A percentile compares a stretch with the other conserved stretches of the same genome.
phyloP scores from a whole-genome alignment of 2,113 vertebrate species.

The Oxyura jamaicensis region DNA sequence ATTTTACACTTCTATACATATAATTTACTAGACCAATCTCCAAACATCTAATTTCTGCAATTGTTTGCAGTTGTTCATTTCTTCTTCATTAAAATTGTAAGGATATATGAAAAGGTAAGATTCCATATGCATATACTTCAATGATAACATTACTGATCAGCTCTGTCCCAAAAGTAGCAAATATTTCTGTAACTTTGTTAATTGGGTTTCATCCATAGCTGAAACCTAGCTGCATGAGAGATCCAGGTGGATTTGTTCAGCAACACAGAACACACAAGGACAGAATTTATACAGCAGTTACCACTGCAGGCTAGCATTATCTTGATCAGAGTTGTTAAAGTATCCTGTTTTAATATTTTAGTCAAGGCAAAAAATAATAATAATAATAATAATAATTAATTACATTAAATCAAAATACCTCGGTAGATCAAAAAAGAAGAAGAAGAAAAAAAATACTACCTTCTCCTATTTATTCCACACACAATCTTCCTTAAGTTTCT shows the following conservation, averaged over 20 bases:
- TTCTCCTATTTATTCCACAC: not conserved
- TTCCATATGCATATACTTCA: not conserved
- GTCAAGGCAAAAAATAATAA: not conserved
- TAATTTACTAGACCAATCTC: not conserved
- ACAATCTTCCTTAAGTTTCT: not conserved
- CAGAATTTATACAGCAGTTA: not conserved
- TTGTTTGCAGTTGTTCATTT: not conserved
- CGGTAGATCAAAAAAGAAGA: not conserved
- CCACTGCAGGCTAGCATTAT: not conserved
- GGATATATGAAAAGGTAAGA: not conserved
- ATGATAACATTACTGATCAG: not conserved
- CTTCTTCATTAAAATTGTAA: not conserved
- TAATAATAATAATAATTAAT: not conserved
- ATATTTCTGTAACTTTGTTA: not conserved
- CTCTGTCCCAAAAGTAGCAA: not conserved
- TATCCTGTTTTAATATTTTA: not conserved
- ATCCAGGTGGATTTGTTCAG: not conserved
- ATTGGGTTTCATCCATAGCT: not conserved
- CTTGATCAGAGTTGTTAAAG: not conserved
- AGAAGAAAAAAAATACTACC: not conserved
- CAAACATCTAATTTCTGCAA: not conserved
- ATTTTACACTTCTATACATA: not conserved
- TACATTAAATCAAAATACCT: not conserved
- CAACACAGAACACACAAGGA: not conserved
- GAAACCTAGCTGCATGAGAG: not conserved